These are phyloP conservation scores for Poeciliopsis turrubarensis DNA, from an alignment of 2,113 vertebrate species.

Conservation along the genomic window DNA sequence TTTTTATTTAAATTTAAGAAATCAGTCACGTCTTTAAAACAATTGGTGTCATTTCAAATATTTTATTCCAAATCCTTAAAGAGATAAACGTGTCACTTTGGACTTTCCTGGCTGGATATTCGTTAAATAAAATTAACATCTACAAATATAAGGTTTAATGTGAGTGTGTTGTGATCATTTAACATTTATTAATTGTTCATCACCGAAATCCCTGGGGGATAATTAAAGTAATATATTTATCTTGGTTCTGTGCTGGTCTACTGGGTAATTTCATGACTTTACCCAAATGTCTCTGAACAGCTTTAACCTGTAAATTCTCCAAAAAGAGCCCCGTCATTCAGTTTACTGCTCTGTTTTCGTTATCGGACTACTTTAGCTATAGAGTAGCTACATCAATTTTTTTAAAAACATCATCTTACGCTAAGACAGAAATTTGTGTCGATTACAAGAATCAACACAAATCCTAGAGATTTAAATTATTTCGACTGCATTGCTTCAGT, in stretches of 20 bases:
- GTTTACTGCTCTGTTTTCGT: not conserved
- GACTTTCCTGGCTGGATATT: not conserved
- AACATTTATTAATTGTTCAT: no score
- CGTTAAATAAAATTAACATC: no score
- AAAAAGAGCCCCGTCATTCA: no score
- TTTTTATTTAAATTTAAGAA: no score
- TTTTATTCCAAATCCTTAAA: not conserved
- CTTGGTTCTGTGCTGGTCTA: no score
- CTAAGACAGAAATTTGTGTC: no score
- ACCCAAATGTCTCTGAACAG: not conserved
- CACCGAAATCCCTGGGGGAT: no score
- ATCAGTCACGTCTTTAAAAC: no score
- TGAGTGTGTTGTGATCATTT: not conserved
- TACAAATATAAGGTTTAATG: no score
- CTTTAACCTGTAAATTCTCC: not conserved
- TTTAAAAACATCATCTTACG: no score
- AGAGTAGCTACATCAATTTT: not conserved
- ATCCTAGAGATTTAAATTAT: not conserved
- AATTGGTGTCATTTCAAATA: no score
- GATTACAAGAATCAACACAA: not conserved
- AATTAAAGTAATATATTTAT: no score
- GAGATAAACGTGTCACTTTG: not conserved
- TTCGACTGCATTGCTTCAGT: not conserved
- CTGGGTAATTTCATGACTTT: not conserved
- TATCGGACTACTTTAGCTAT: not conserved